Evolutionary conservation across 2,888 invertebrate genomes (phyloP), one percentile per base, ranked within the genome.

Genomic region (Erebia ligea): DNA sequence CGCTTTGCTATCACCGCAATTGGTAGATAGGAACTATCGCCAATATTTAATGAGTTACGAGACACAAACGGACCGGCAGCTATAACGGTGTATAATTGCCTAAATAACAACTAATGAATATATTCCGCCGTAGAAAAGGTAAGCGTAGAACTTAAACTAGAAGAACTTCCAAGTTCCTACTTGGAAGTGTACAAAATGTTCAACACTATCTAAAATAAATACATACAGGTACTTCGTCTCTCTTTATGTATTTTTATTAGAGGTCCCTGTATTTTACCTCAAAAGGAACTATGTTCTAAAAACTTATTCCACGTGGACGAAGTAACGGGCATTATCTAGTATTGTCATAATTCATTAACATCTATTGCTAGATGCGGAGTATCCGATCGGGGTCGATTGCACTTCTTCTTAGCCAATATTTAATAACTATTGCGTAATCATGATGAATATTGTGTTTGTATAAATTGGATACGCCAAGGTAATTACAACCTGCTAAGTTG

Each of bases 341-440:
- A 59, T 62, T 70, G 13, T 57, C 61, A 67, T 70, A 67, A 62
- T 62, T 67, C 25, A 62, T 56, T 25, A 54, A 54, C 11, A 54
- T n/a, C 40, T 66, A 65, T 52, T 65, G 54, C 57, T 63, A 67
- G 50, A 45, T 70, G 42, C 25, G 50, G 17, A 64, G 64, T 48
- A 61, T 45, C 48, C 19, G 25, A 68, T 65, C 45, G 68, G 57
- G 68, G 71, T 71, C 68, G 57, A 64, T 65, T 68, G 67, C 42
- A 45, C 19, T 17, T 65, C 56, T 70, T 42, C 63, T 71, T 71
- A 17, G 13, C 52, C 19, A 71, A 71, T 59, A 65, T 65, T 52
- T 48, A 67, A 67, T 64, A 63, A 64, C 34, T 71, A 68, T 58
- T 64, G 58, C 45, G 48, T 57, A 21, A 19, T 42, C 34, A 21